phyloP scores from a whole-genome alignment of 92 coral and sea anemone genomes.

The Heteractis magnifica region DNA sequence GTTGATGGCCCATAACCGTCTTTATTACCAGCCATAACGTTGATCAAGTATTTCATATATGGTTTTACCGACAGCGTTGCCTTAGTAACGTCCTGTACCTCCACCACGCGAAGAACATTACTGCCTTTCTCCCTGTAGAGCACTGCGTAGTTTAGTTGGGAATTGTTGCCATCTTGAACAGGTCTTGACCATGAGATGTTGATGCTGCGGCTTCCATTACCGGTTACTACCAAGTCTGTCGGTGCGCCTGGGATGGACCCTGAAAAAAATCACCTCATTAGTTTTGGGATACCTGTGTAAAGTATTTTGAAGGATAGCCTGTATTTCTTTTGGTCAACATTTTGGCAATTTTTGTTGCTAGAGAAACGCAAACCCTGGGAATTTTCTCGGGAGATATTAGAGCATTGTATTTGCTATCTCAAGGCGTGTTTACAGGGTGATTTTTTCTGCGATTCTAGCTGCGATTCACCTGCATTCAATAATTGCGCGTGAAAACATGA shows the following conservation, averaged over 20 bases:
- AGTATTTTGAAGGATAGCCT: too few relatives aligned
- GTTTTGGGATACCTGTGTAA: too few relatives aligned
- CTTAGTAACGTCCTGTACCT: background rate
- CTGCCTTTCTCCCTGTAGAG: background rate
- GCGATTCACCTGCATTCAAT: too few relatives aligned
- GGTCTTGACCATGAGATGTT: slow-evolving; percentile 15
- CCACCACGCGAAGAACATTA: background rate
- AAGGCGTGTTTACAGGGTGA: too few relatives aligned
- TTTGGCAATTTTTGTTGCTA: too few relatives aligned
- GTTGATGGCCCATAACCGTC: slow-evolving; percentile 6
- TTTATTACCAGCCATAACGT: slow-evolving; percentile 11
- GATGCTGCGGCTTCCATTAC: background rate
- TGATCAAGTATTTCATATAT: background rate
- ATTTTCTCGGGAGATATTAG: too few relatives aligned
- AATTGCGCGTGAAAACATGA: too few relatives aligned
- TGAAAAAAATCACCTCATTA: background rate
- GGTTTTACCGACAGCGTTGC: slow-evolving; percentile 2
- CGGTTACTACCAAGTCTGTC: background rate
- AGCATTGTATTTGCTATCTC: too few relatives aligned
- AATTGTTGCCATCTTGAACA: slow-evolving; percentile 7
- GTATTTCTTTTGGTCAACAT: too few relatives aligned
- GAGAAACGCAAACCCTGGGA: too few relatives aligned
- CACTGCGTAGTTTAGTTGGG: slow-evolving; percentile 7
- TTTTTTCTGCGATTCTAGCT: too few relatives aligned
- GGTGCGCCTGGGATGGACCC: slow-evolving; percentile 8